Conservation (phyloP, 2,797 vertebrate genomes). For the Hyperoplus immaculatus region DNA sequence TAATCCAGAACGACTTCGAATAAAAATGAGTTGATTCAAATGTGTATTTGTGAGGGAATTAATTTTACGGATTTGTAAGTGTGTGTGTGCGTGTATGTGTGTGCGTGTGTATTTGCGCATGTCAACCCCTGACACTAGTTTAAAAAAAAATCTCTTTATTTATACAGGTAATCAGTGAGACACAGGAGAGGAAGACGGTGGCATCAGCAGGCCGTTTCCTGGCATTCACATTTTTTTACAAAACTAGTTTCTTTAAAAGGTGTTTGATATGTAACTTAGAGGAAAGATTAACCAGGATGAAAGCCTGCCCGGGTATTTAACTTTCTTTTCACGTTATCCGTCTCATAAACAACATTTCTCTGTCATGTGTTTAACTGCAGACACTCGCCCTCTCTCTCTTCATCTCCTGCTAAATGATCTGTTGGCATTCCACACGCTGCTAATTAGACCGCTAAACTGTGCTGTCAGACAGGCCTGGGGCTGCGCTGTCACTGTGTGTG, state of each 20-base stretch:
- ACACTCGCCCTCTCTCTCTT: slow-evolving; percentile 69
- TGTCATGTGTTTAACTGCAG: slow-evolving; percentile 64
- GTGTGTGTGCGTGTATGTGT: neutral
- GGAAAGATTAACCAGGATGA: neutral
- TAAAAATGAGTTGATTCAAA: slow-evolving; percentile 23
- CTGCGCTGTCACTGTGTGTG: slow-evolving; percentile 10
- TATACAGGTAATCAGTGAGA: too few species aligned
- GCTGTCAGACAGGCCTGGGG: slow-evolving; percentile 74
- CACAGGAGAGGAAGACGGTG: too few species aligned
- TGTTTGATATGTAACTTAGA: too few species aligned
- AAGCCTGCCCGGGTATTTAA: slow-evolving; percentile 30
- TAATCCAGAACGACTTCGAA: slow-evolving; percentile 24
- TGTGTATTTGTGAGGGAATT: neutral
- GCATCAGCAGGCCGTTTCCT: too few species aligned
- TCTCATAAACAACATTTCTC: slow-evolving; percentile 43
- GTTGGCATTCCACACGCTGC: slow-evolving; percentile 76
- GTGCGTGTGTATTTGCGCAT: too few species aligned
- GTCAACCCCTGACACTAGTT: too few species aligned
- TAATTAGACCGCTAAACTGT: slow-evolving; percentile 85
- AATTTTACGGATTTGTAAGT: neutral
- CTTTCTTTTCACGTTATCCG: slow-evolving; percentile 42
- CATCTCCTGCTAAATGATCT: slow-evolving; percentile 78
- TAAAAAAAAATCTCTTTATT: too few species aligned
- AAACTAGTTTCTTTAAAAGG: too few species aligned
- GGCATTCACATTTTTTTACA: too few species aligned